Base-by-base conservation (phyloP, 2,113 vertebrate genomes). In the Hirundichthys speculiger region DNA sequence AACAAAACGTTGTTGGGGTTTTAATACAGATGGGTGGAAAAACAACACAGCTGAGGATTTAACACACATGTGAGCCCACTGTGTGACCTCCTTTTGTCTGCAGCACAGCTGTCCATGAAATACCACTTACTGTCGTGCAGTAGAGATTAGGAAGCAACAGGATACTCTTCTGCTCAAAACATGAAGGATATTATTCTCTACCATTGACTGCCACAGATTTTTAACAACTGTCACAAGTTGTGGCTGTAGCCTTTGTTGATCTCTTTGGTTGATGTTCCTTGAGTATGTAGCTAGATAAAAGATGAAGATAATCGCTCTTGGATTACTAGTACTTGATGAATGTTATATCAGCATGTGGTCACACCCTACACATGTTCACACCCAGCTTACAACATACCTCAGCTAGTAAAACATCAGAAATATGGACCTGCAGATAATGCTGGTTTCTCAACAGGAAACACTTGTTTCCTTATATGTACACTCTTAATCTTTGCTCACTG, bases 41-140 rank as follows among this genome's bases (percentile, higher is more conserved):
- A 75, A 71, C 34, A 78, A 75, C 72, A 56, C 56, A 67, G 50
- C 67, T 60, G 70, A 70, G 75, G 73, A 65, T 77, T 83, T 79
- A 55, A 72, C 53, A 34, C 73, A 45, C 59, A 72, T 1, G 12
- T 70, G 66, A 72, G 51, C 57, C 41, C 42, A 47, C 63, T 76
- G 48, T 64, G 52, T 79, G 76, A 73, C 79, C 60, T 64, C 39
- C 45, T 53, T 69, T 52, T 66, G 19, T 75, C 68, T 64, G 53
- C 19, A 24, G 64, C 62, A 52, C 58, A 61, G 65, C 64, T 82
- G 69, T 75, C 39, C 57, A 69, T 50, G 39, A 73, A 77, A 60
- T 51, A 46, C 20, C 22, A 27, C 52, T 64, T 72, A 57, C 47
- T 42, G 69, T 64, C 50, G 27, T 50, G 30, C 43, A 48, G 24